Evolutionary conservation across 2,113 vertebrate genomes (phyloP).

Genomic region (Lynx canadensis): DNA sequence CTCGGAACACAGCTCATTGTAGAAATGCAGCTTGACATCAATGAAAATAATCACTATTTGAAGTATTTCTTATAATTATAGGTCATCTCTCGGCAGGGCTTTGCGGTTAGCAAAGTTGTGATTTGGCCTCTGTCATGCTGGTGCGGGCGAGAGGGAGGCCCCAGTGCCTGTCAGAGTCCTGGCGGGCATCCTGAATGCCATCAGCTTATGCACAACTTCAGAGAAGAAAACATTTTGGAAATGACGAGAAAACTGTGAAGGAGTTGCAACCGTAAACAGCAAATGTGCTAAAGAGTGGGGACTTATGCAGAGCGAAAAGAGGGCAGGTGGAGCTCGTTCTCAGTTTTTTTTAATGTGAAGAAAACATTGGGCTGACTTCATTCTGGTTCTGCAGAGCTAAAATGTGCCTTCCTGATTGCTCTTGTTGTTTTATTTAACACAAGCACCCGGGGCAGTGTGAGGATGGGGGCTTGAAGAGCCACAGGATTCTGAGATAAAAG

Average conservation of each 20-base stretch:
- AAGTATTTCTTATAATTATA: slow-evolving; percentile 73
- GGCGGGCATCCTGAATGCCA: slow-evolving; percentile 57
- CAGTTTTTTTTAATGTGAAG: slow-evolving; percentile 75
- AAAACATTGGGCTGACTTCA: slow-evolving; percentile 79
- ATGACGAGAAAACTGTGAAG: slow-evolving; percentile 76
- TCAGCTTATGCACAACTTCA: slow-evolving; percentile 68
- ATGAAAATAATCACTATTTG: slow-evolving; percentile 77
- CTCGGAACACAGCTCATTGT: slow-evolving; percentile 37
- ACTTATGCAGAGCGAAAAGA: slow-evolving; percentile 76
- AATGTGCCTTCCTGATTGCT: slow-evolving; percentile 20
- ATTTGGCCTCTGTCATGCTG: slow-evolving; percentile 55
- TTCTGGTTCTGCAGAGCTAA: slow-evolving; percentile 18
- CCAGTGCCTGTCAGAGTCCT: not conserved
- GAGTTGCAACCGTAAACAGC: slow-evolving; percentile 73
- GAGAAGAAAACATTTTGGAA: slow-evolving; percentile 80
- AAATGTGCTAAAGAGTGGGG: slow-evolving; percentile 77
- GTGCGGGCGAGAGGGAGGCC: not conserved
- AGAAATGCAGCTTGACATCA: slow-evolving; percentile 72
- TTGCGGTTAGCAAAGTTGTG: slow-evolving; percentile 36
- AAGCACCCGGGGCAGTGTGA: slow-evolving; percentile 70
- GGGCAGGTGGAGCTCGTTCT: slow-evolving; percentile 78
- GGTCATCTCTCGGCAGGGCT: slow-evolving; percentile 53
- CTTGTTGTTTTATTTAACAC: slow-evolving; percentile 52
- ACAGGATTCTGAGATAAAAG: slow-evolving; percentile 53
- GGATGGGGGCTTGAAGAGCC: slow-evolving; percentile 39